Evolutionary conservation across 2,113 vertebrate species (phyloP), one percentile per base, ranked within the genome.

Genomic region (Corynorhinus townsendii): DNA sequence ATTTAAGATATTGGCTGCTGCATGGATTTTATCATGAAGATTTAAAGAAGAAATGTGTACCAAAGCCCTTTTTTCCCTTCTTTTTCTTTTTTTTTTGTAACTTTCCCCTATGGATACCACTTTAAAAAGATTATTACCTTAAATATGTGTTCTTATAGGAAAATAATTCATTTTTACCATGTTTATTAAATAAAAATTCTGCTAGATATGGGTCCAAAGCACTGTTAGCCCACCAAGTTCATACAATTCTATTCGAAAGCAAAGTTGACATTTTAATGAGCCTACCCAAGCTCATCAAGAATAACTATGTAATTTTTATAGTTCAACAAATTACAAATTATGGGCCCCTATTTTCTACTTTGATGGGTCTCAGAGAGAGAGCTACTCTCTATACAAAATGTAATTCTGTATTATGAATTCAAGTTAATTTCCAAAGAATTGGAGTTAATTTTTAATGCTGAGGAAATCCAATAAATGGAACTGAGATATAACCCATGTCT

Each of bases 351-450:
- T 59, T 88, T 87, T 88, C 15, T 91, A 10, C 79, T 94, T 94
- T 73, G 47, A 56, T 76, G 75, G 17, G 71, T 43, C 12, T 76
- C 40, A 22, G 30, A 81, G 24, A 90, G 14, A 49, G 17, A 95
- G 33, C 45, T 76, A 28, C 9, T 64, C 73, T 79, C 14, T 33
- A 11, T 52, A 62, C 5, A 93, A 79, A 87, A 86, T 59, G 7
- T 77, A 76, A 86, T 80, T 89, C 35, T 90, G 1, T 94, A 38
- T 52, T 90, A 33, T 22, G 26, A 88, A 87, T 40, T 30, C 1
- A 49, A 77, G 49, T 93, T 96, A 52, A 90, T 92, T 93, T 95
- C 92, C 77, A 43, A 84, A 85, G 56, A 93, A 89, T 83, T 75
- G 45, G 77, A 87, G 20, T 87, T 73, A 73, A 77, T 81, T 93